Evolutionary conservation across 2,888 invertebrate genomes (phyloP), one percentile per base, ranked within the genome.

Genomic region (Synergus umbraculus): DNA sequence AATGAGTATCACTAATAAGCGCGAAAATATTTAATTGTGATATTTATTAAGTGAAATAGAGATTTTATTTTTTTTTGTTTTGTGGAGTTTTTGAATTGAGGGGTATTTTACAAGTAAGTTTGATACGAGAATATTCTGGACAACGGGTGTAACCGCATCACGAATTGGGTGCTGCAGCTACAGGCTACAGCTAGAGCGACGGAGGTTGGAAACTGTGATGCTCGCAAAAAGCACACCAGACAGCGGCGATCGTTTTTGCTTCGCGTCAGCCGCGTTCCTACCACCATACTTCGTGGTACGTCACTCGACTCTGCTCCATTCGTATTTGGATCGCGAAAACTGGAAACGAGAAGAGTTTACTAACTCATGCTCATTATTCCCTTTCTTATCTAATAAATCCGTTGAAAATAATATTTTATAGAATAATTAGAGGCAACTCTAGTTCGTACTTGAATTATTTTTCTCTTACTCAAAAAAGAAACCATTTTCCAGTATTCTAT

Each of bases 221-320:
- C 87, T 88, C 88, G 89, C 92, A 92, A 92, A 92, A 92, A 92
- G 91, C 91, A 89, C 90, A 90, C 90, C 92, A 92, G 92, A 92
- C 92, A 92, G 91, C 92, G 91, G 89, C 90, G 90, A 90, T 89
- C 88, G 91, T 92, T 92, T 92, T 92, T 92, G 92, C 91, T 82
- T 81, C 80, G 90, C 91, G 90, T 91, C 92, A 91, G 91, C 91
- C 90, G 90, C 89, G 87, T 88, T 88, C 87, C 90, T 88, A 87
- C 88, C 87, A 87, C 88, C 87, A 85, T 88, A 87, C 89, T 93
- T 92, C 92, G 92, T 88, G 88, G 87, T 88, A 90, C 88, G 86
- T 87, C 87, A 86, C 86, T 88, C 89, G 85, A 78, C 81, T 83
- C 81, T 83, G 78, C 80, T 84, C 81, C 83, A 79, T 83, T 85